A percentile compares a stretch with the other conserved stretches of the same genome.
Evolutionary conservation across 2,888 invertebrate species (phyloP).

Genomic region (Chrysolina americana): DNA sequence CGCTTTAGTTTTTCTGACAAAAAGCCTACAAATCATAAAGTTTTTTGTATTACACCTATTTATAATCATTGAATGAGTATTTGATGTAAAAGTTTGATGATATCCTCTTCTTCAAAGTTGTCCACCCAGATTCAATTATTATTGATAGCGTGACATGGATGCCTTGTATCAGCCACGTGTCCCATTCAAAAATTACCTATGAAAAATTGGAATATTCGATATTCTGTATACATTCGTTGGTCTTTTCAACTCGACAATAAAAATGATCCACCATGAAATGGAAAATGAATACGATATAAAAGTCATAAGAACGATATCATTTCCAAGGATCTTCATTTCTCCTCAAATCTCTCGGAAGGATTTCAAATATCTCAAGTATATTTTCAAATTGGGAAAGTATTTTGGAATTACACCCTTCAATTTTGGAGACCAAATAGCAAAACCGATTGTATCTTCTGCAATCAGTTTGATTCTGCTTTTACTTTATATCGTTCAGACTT

Average conservation of each 20-base stretch:
- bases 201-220: background rate
- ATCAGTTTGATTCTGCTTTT: background rate
- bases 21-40: too few species aligned
- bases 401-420: constrained; percentile 14
- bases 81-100: background rate
- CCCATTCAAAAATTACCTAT: too few species aligned
- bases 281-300: too few species aligned
- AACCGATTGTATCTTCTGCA: background rate
- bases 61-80: too few species aligned
- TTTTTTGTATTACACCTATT: too few species aligned
- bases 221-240: background rate
- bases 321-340: too few species aligned
- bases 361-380: background rate
- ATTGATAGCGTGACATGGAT: background rate
- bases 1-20: too few species aligned
- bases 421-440: background rate
- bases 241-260: background rate
- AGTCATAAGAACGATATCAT: background rate
- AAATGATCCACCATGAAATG: background rate
- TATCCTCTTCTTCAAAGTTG: background rate
- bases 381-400: constrained; percentile 23
- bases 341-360: background rate
- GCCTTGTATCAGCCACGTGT: background rate
- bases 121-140: background rate
- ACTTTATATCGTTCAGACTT: background rate